phyloP scores from a whole-genome alignment of 2,797 vertebrate genomes.

The Acipenser transmontanus region DNA sequence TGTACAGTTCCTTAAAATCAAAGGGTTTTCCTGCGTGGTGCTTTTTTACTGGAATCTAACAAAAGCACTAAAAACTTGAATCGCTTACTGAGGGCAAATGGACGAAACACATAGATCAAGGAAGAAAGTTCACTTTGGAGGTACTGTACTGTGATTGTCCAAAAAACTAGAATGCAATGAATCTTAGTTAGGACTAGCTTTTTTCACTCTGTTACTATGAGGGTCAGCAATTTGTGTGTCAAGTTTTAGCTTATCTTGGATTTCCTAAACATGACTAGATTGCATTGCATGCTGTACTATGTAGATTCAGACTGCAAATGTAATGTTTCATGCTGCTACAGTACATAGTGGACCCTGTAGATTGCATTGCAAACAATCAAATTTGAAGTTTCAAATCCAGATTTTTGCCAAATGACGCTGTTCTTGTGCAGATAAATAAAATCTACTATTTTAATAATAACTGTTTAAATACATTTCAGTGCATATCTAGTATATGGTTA shows the following conservation, averaged over 20 bases:
- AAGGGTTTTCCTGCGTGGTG: too few relatives aligned
- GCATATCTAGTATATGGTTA: too few relatives aligned
- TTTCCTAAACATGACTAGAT: background rate
- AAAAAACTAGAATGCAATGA: background rate
- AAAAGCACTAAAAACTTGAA: background rate
- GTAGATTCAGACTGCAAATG: background rate
- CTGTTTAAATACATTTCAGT: too few relatives aligned
- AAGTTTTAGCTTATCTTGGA: background rate
- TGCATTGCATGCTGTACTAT: background rate
- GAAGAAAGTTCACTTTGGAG: constrained; percentile 60
- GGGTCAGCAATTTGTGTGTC: background rate
- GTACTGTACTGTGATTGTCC: constrained; percentile 28
- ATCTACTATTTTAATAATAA: too few relatives aligned
- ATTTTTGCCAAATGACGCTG: too few relatives aligned
- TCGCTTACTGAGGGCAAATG: constrained; percentile 29
- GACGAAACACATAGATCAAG: constrained; percentile 48
- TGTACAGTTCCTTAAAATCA: constrained; percentile 9
- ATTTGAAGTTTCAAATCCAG: background rate
- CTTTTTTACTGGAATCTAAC: constrained; percentile 2
- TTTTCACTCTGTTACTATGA: too few relatives aligned
- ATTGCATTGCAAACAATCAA: background rate
- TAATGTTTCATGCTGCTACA: background rate
- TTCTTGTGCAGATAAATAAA: too few relatives aligned
- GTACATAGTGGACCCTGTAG: background rate
- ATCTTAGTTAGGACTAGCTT: background rate